Evolutionary conservation across 2,797 vertebrate genomes (phyloP).

Genomic region (Gymnoscopelus microlampas): DNA sequence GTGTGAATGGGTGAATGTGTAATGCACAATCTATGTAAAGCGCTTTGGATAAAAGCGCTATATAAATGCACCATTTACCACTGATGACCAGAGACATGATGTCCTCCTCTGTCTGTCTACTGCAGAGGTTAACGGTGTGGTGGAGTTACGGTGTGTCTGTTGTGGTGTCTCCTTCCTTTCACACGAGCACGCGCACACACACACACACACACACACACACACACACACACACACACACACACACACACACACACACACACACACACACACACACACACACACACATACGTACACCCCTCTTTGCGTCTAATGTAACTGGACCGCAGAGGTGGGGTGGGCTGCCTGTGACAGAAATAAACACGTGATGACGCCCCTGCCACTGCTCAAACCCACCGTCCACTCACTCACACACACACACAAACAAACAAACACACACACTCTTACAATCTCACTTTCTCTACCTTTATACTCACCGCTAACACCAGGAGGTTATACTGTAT

Average conservation of each 20-base stretch:
- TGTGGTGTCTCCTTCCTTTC: conserved; percentile 26
- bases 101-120: conserved; percentile 13
- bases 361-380: conserved; percentile 71
- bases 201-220: conserved; percentile 1
- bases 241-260: conserved; percentile 3
- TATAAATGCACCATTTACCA: too few species aligned
- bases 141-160: conserved; percentile 21
- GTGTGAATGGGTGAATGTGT: too few species aligned
- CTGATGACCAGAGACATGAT: background rate
- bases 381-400: conserved; percentile 63
- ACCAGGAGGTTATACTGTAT: too few species aligned
- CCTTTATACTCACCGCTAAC: conserved; percentile 20
- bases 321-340: conserved; percentile 62
- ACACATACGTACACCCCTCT: conserved; percentile 24
- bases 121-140: conserved; percentile 10
- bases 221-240: conserved; percentile 3
- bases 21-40: too few species aligned
- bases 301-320: conserved; percentile 75
- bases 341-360: conserved; percentile 84
- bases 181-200: background rate
- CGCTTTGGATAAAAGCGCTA: too few species aligned
- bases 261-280: background rate
- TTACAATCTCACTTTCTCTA: conserved; percentile 26
- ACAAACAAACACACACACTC: conserved; percentile 23
- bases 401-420: conserved; percentile 10